Evolutionary conservation across 2,797 vertebrate genomes (phyloP).

Genomic region (Crenichthys baileyi): DNA sequence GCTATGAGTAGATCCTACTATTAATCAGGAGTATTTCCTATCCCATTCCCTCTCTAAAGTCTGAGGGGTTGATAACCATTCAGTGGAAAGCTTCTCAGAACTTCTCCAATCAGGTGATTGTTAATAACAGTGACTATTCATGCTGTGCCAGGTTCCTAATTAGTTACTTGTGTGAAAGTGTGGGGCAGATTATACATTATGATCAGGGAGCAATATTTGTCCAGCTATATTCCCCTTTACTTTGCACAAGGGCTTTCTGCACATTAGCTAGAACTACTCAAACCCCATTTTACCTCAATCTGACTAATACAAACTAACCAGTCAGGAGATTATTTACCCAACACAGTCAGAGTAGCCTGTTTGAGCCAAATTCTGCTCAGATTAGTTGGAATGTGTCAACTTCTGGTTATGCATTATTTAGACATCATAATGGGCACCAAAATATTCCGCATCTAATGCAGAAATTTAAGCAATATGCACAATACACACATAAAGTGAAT

Average conservation of each 20-base stretch:
- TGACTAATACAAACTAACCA: constrained; percentile 15
- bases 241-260: constrained; percentile 7
- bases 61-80: constrained; percentile 33
- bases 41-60: constrained; percentile 37
- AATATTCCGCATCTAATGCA: background rate
- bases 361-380: constrained; percentile 2
- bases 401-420: constrained; percentile 13
- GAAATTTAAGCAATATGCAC: no score
- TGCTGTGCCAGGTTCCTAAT: constrained; percentile 32
- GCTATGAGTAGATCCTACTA: constrained; percentile 48
- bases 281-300: constrained; percentile 6
- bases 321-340: constrained; percentile 1
- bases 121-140: constrained; percentile 41
- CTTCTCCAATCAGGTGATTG: constrained; percentile 33
- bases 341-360: background rate
- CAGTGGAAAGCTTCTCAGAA: constrained; percentile 17
- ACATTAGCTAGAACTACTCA: constrained; percentile 5
- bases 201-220: constrained; percentile 50
- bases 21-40: constrained; percentile 67
- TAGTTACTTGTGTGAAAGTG: constrained; percentile 23
- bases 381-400: constrained; percentile 20
- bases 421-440: background rate
- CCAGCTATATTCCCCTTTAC: background rate
- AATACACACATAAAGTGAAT: background rate
- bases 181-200: constrained; percentile 31